Evolutionary conservation across 1,140 invertebrate species (phyloP).

Genomic region (Gonioctena quinquepunctata): DNA sequence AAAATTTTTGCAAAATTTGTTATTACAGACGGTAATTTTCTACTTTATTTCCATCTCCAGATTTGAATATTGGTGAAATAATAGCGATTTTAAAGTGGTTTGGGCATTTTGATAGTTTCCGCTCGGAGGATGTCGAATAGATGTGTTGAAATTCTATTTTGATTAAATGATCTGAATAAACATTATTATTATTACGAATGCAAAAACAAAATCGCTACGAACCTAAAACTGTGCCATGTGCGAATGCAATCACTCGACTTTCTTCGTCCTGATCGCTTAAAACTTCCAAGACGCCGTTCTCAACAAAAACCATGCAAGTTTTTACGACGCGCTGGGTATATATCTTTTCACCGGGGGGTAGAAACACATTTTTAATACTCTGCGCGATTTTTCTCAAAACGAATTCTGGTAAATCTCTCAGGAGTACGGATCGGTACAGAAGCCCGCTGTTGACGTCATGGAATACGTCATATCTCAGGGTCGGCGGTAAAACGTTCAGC

Average conservation of each 20-base stretch:
- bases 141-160: too few relatives aligned
- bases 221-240: slow-evolving; percentile 57
- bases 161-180: too few relatives aligned
- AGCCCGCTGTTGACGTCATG: slow-evolving; percentile 58
- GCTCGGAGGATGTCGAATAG: too few relatives aligned
- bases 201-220: too few relatives aligned
- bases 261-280: slow-evolving; percentile 58
- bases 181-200: too few relatives aligned
- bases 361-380: slow-evolving; percentile 57
- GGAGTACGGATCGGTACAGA: slow-evolving; percentile 56
- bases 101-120: too few relatives aligned
- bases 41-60: too few relatives aligned
- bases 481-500: slow-evolving; percentile 51
- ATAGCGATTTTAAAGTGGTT: too few relatives aligned
- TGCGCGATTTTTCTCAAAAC: slow-evolving; percentile 56
- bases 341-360: slow-evolving; percentile 56
- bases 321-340: slow-evolving; percentile 57
- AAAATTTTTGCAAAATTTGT: too few relatives aligned
- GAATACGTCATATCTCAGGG: slow-evolving; percentile 57
- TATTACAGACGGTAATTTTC: too few relatives aligned
- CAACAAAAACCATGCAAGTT: slow-evolving; percentile 58
- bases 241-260: slow-evolving; percentile 59
- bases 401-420: slow-evolving; percentile 56
- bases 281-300: slow-evolving; percentile 56
- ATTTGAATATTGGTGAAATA: too few relatives aligned